phyloP scores from a whole-genome alignment of 2,888 invertebrate genomes.

The Lasioglossum calceatum region DNA sequence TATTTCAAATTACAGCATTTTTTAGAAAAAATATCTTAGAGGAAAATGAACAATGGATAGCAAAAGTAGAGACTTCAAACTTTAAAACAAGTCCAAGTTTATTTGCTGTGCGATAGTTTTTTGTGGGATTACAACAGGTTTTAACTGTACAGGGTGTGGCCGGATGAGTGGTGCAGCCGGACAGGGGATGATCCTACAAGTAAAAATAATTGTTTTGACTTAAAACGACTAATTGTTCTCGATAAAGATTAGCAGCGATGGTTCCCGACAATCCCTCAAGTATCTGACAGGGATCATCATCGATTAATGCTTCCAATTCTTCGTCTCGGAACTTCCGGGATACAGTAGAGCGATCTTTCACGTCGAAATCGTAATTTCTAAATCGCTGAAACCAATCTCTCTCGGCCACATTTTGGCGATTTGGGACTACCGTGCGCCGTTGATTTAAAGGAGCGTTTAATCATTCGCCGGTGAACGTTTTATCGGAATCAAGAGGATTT shows the following conservation, averaged over 20 bases:
- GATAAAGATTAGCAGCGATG: neutral
- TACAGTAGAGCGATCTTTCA: neutral
- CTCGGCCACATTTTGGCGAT: neutral
- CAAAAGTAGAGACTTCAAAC: neutral
- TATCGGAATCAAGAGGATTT: conserved; percentile 12
- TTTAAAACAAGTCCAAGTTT: neutral
- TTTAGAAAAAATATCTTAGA: neutral
- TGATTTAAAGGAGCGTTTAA: neutral
- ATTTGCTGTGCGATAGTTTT: neutral
- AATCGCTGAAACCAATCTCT: neutral
- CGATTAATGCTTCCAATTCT: neutral
- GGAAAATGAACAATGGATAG: neutral
- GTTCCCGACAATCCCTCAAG: neutral
- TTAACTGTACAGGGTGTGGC: too few species aligned
- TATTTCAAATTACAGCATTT: too few species aligned
- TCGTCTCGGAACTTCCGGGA: neutral
- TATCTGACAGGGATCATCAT: neutral
- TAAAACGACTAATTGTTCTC: neutral
- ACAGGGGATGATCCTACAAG: too few species aligned
- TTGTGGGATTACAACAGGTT: neutral
- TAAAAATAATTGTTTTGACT: too few species aligned
- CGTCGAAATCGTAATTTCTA: neutral
- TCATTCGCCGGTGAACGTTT: neutral
- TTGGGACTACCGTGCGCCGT: neutral
- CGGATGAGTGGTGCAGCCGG: too few species aligned